Conservation (phyloP, 2,113 vertebrate genomes). For the Tachysurus vachellii region DNA sequence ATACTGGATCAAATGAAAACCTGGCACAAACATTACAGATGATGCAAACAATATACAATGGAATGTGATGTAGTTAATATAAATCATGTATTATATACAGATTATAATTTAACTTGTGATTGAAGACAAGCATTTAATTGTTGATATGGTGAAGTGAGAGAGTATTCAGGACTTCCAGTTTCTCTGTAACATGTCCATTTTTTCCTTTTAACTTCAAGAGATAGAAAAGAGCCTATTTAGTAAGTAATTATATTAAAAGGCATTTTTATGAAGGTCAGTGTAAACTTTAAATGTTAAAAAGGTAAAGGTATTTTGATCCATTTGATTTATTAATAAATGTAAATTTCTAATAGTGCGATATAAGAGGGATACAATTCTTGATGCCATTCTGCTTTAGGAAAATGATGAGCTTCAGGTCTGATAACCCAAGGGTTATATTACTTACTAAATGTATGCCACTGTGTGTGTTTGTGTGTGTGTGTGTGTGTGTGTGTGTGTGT, state of each 20-base stretch:
- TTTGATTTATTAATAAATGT: neutral
- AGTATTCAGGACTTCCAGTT: neutral
- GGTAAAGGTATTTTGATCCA: neutral
- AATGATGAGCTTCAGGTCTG: neutral
- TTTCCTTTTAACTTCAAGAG: neutral
- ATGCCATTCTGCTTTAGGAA: neutral
- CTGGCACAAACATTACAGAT: too few species aligned
- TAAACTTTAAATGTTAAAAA: neutral
- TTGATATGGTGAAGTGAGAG: neutral
- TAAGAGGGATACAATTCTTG: neutral
- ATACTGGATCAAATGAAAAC: too few species aligned
- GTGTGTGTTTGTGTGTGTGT: neutral
- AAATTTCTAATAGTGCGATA: neutral
- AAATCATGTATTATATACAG: neutral
- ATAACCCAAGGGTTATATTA: neutral
- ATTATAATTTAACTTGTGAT: neutral
- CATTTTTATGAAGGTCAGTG: too few species aligned
- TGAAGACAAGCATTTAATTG: neutral
- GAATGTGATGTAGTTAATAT: neutral
- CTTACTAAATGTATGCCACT: neutral
- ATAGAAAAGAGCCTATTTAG: neutral
- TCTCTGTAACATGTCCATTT: neutral
- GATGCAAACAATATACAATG: too few species aligned
- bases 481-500: conserved; percentile 17
- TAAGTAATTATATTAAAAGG: too few species aligned